Conservation (phyloP, 2,888 invertebrate species). For the Gerris lacustris region DNA sequence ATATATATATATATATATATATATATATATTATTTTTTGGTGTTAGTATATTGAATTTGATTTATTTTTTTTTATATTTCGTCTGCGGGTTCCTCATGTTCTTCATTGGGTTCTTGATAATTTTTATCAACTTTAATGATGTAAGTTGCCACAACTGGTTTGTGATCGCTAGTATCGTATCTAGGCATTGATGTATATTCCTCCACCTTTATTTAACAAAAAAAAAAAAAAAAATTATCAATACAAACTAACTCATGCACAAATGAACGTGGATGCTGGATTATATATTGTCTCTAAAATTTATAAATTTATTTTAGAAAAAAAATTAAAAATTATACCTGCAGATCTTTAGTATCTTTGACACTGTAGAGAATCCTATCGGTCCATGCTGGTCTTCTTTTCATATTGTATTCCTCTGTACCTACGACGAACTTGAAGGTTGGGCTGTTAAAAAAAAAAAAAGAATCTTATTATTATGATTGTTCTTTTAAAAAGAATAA, state of each 20-base stretch:
- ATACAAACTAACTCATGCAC: too few relatives aligned
- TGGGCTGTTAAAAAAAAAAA: constrained; percentile 13
- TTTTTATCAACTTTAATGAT: constrained; percentile 41
- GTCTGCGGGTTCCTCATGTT: too few relatives aligned
- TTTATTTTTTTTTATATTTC: too few relatives aligned
- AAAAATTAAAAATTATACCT: not conserved
- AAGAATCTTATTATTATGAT: not conserved
- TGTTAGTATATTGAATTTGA: too few relatives aligned
- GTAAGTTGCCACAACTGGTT: constrained; percentile 74
- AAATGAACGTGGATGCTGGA: too few relatives aligned
- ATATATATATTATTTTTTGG: too few relatives aligned
- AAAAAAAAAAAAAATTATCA: too few relatives aligned
- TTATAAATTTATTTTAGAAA: too few relatives aligned
- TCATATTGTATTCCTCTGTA: constrained; percentile 19
- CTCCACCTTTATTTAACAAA: not conserved
- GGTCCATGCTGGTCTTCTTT: constrained; percentile 74
- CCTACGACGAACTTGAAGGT: constrained; percentile 22
- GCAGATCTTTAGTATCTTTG: constrained; percentile 45
- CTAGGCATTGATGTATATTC: constrained; percentile 59
- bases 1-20: too few relatives aligned
- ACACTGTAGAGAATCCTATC: constrained; percentile 80
- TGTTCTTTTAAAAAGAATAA: not conserved
- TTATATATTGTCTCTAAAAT: too few relatives aligned
- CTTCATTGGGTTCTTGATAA: too few relatives aligned
- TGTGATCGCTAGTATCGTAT: constrained; percentile 79